Base-by-base conservation (phyloP, 2,888 invertebrate genomes). In the Nomada goodeniana region DNA sequence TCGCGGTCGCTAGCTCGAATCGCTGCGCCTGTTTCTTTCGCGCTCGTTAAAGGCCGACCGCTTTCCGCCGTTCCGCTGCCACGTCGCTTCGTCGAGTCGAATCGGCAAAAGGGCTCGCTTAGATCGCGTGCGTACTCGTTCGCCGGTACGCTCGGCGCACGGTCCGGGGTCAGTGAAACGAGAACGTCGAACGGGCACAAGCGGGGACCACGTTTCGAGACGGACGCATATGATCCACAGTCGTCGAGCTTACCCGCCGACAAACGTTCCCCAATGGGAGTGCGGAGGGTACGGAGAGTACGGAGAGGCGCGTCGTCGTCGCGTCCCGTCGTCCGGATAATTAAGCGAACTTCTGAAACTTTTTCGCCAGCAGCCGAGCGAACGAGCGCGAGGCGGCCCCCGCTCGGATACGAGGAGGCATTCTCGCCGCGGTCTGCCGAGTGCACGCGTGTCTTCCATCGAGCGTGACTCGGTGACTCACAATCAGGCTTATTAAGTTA, bases 1-100 rank as follows among this genome's bases (percentile, higher is more conserved):
- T 20, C 36, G 47, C 78, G 67, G 63, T 47, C 57, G 53, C 29
- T 13, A 7, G 36, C 53, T 36, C 36, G 47, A 88, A 86, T 89
- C 90, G 90, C 91, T 90, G 90, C 92, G 36, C 36, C 36, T 36
- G 36, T 36, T 53, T 55, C 20, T 20, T 47, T 42, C 42, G 9
- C 10, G 63, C 42, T 72, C 29, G 29, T 60, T 42, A 36, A 53
- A 47, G 47, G 47, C 15, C 47, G 47, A 3, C 47, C 3, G 13
- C 10, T 13, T 15, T 15, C 47, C 47, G 3, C 47, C 13, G 15
- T 13, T 47, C 10, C 1, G 15, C 47, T 36, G 36, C 36, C 36
- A 7, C 36, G 36, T 36, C 0, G 36, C 36, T 15, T 3, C 47
- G 47, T 47, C 47, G 47, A 11, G 10, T 47, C 47, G 47, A 47